Evolutionary conservation across 2,888 invertebrate genomes (phyloP), one percentile per base, ranked within the genome.

Genomic region (Nasonovia ribisnigri): DNA sequence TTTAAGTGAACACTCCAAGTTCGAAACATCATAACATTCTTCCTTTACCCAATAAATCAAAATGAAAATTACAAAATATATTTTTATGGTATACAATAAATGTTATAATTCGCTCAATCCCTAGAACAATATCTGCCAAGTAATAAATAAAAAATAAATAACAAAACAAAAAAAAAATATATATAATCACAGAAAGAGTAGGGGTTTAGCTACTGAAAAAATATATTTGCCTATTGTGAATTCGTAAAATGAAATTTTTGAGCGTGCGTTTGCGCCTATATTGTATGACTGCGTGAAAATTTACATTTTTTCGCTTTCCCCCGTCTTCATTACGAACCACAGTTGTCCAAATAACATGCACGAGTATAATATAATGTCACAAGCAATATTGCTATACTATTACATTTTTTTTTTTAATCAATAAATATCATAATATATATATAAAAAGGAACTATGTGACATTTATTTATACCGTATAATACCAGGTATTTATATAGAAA

Each of bases 361-460:
- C 54, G 89, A 84, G 67, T 89, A 89, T 46, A 93, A 93, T 46
- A 90, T 84, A 77, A 89, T 84, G 93, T 93, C 93, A 93, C 93
- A 93, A 93, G 93, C 89, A 90, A 90, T 88, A 84, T 93, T 84
- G 88, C 92, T 93, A 84, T 89, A 93, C 57, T 84, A 93, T 90
- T 92, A 92, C 88, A 88, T 57, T 51, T 57, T 92, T 92, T 88
- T 92, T 89, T 93, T 60, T 29, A 67, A 84, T 84, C 48, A 77
- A 93, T 93, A 90, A 90, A 60, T 90, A 90, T 84, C 84, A 60
- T 90, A 90, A 88, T 92, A 89, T 92, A 88, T 92, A 88, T 93
- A 93, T 84, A 93, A 42, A 93, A 89, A 93, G 93, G 93, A 93
- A 93, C 93, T 93, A 93, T 93, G 93, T 93, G 93, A 93, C 93